Evolutionary conservation across 1,140 invertebrate genomes (phyloP).

Genomic region (Tribolium madens): DNA sequence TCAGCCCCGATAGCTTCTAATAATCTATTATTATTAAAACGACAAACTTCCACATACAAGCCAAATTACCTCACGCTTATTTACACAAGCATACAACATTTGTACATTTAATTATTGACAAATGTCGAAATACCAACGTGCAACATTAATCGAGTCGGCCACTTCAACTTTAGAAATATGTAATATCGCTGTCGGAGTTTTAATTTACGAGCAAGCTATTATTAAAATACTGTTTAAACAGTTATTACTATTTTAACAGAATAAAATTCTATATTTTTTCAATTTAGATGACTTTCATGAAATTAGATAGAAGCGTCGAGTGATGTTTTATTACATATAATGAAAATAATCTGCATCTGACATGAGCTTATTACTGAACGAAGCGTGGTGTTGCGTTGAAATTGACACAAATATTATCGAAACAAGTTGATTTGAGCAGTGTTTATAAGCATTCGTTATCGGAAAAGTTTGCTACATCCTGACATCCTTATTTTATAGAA

Average conservation of each 20-base stretch:
- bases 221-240: too few species aligned
- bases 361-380: neutral
- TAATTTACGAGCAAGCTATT: too few species aligned
- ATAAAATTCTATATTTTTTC: too few species aligned
- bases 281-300: too few species aligned
- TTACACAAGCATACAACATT: neutral
- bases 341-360: neutral
- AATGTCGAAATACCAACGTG: too few species aligned
- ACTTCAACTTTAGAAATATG: too few species aligned
- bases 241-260: too few species aligned
- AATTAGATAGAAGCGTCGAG: too few species aligned
- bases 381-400: neutral
- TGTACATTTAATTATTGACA: neutral
- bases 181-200: too few species aligned
- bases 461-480: neutral
- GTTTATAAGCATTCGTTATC: neutral
- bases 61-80: neutral
- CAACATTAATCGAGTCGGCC: too few species aligned
- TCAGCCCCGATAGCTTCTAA: neutral
- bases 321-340: neutral
- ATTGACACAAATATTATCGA: neutral
- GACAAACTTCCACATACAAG: neutral
- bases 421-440: neutral
- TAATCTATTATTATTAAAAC: neutral
- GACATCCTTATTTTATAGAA: constrained; percentile 1